Base-by-base conservation (phyloP, 2,113 vertebrate genomes). In the Shinisaurus crocodilurus region DNA sequence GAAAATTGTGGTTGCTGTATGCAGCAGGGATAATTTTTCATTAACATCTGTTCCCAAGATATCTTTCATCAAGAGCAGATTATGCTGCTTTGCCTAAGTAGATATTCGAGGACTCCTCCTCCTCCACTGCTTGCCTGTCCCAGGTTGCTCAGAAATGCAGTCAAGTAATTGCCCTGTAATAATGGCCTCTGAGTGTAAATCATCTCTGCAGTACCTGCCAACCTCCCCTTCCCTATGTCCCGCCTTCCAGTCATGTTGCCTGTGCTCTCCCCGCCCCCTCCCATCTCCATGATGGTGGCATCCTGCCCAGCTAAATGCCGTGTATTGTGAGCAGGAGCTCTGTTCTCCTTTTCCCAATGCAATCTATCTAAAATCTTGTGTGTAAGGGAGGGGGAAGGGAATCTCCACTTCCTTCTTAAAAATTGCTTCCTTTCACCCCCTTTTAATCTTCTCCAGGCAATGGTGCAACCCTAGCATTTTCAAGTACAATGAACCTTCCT, bases 341-440 rank as follows among this genome's bases (percentile, higher is more conserved):
- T 95, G 91, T 92, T 95, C 93, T 96, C 34, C 87, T 91, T 29
- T 15, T 93, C 82, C 29, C 60, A 80, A 18, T 93, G 92, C 93
- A 90, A 91, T 94, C 91, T 94, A 94, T 90, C 90, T 94, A 45
- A 79, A 94, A 89, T 94, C 93, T 93, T 90, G 92, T 90, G 87
- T 12, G 3, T 88, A 90, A 91, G 90, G 93, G 86, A 91, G 93
- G 0, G 89, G 91, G 92, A 88, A 86, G 3, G 34, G 92, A 91
- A 83, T 91, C 91, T 91, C 89, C 93, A 88, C 92, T 91, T 4
- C 12, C 5, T 0, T 93, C 89, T 85, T 50, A 85, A 57, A 54
- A 88, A 54, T 82, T 79, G 89, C 88, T 92, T 82, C 90, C 76
- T 88, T 90, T 90, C 92, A 90, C 88, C 92, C 90, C 8, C 2